phyloP scores from a whole-genome alignment of 2,888 invertebrate species.

The Limenitis camilla region DNA sequence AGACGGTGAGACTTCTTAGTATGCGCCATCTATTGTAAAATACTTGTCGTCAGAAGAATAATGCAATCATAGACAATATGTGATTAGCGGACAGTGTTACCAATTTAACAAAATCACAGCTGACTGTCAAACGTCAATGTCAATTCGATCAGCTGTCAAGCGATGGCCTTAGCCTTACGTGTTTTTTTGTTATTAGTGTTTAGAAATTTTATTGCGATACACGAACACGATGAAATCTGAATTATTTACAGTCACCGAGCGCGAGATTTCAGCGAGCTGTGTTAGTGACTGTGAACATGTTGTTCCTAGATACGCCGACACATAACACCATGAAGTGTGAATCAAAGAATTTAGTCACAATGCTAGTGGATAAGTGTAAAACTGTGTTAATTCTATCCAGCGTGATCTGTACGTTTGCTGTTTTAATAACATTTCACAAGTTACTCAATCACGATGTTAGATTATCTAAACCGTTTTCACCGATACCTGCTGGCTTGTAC shows the following conservation, averaged over 20 bases:
- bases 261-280: constrained; percentile 39
- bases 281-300: constrained; percentile 44
- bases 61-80: too few species aligned
- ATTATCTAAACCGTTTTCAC: constrained; percentile 57
- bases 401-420: constrained; percentile 58
- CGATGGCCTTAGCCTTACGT: constrained; percentile 60
- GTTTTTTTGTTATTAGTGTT: constrained; percentile 58
- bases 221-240: constrained; percentile 59
- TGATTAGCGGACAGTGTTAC: too few species aligned
- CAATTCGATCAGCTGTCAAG: constrained; percentile 23
- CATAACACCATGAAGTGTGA: constrained; percentile 53
- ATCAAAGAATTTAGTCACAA: constrained; percentile 46
- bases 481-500: constrained; percentile 58
- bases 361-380: constrained; percentile 62
- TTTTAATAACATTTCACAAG: constrained; percentile 57
- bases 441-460: constrained; percentile 55
- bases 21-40: too few species aligned
- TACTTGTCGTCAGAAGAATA: too few species aligned
- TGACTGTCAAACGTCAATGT: too few species aligned
- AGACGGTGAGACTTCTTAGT: too few species aligned
- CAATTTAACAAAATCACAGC: too few species aligned
- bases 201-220: constrained; percentile 45
- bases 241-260: constrained; percentile 39
- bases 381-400: constrained; percentile 61
- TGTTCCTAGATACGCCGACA: constrained; percentile 55